Percentiles rank a stretch among this genome's conserved stretches.
phyloP scores from a whole-genome alignment of 1,140 invertebrate genomes.

The Drosophila nikananu region DNA sequence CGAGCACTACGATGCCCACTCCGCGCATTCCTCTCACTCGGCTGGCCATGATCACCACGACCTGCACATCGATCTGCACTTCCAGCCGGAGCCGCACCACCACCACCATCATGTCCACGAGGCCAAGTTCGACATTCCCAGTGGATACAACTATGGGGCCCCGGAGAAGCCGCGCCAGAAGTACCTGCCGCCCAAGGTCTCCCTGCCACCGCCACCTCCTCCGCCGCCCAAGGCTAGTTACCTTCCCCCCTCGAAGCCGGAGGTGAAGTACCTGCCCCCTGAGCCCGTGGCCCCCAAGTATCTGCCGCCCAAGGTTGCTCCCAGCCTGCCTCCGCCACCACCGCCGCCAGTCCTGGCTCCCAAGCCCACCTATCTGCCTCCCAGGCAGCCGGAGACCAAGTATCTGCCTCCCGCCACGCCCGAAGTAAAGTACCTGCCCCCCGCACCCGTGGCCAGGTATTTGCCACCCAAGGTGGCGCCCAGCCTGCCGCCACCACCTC shows the following conservation, averaged over 20 bases:
- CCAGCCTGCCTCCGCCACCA: constrained; percentile 58
- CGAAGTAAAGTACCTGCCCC: constrained; percentile 46
- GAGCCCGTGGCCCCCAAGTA: constrained; percentile 31
- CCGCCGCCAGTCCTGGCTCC: constrained; percentile 42
- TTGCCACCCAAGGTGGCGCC: constrained; percentile 67
- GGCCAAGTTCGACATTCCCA: constrained; percentile 28
- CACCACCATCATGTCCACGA: constrained; percentile 45
- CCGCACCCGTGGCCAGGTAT: constrained; percentile 28
- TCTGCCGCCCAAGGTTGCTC: constrained; percentile 54
- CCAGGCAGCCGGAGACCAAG: constrained; percentile 22
- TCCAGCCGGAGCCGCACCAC: constrained; percentile 39
- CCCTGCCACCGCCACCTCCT: constrained; percentile 38
- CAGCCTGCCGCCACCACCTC: constrained; percentile 62
- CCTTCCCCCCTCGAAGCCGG: constrained; percentile 52
- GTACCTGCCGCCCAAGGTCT: constrained; percentile 53
- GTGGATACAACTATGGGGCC: constrained; percentile 64
- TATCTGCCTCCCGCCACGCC: constrained; percentile 52
- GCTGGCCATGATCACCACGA: constrained; percentile 28
- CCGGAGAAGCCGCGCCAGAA: constrained; percentile 55
- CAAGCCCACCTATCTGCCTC: constrained; percentile 46
- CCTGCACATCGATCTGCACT: constrained; percentile 58
- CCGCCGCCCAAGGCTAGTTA: constrained; percentile 35
- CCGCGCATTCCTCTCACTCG: constrained; percentile 14
- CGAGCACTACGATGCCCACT: constrained; percentile 28
- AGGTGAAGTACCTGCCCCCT: constrained; percentile 33